Conservation (phyloP, 2,113 vertebrate genomes). For the Trichomycterus rosablanca region DNA sequence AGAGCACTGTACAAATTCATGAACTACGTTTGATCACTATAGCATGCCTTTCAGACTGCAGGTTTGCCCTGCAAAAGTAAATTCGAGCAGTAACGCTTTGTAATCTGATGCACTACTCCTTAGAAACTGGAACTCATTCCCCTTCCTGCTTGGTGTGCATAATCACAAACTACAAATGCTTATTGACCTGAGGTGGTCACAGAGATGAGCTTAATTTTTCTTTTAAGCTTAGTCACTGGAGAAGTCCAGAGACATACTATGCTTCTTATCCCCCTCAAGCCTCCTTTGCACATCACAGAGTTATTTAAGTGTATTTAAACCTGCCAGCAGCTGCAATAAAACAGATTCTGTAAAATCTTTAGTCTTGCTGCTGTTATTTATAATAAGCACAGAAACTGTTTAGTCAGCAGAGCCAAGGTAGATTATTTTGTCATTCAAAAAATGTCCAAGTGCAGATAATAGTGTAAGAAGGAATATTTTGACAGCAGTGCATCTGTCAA, state of each 20-base stretch:
- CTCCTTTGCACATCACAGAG: conserved; percentile 47
- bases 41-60: too few relatives aligned
- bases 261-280: conserved; percentile 44
- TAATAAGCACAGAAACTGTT: conserved; percentile 12
- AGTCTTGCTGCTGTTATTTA: conserved; percentile 18
- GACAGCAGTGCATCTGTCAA: conserved; percentile 61
- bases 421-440: conserved; percentile 19
- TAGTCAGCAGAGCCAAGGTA: conserved; percentile 15
- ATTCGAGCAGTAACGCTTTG: too few relatives aligned
- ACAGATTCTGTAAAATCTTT: conserved; percentile 40
- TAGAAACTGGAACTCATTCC: background rate
- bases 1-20: too few relatives aligned
- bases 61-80: too few relatives aligned
- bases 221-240: conserved; percentile 25
- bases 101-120: too few relatives aligned
- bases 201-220: too few relatives aligned
- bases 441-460: conserved; percentile 22
- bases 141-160: background rate
- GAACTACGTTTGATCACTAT: too few relatives aligned
- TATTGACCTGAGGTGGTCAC: conserved; percentile 9
- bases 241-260: conserved; percentile 44
- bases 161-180: conserved; percentile 11
- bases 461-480: conserved; percentile 39
- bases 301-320: conserved; percentile 56
- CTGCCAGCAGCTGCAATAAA: conserved; percentile 58